Conservation (phyloP, 2,888 invertebrate genomes). For the Heliconius charithonia region DNA sequence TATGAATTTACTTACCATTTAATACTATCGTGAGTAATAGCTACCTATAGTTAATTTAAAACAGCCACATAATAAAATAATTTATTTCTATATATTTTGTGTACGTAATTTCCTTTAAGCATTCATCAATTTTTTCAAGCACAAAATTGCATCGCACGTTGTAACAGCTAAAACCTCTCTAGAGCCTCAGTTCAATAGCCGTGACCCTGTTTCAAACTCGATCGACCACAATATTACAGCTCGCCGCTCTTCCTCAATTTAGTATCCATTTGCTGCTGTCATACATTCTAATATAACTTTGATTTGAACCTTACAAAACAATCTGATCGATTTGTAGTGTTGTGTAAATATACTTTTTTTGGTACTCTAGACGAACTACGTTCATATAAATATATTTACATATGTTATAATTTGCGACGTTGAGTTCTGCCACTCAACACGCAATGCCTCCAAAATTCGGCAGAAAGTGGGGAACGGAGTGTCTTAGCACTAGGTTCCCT, state of each 20-base stretch:
- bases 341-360: constrained; percentile 21
- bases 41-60: background rate
- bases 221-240: constrained; percentile 29
- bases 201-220: constrained; percentile 33
- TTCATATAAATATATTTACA: background rate
- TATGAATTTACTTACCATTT: background rate
- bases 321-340: constrained; percentile 20
- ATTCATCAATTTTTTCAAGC: background rate
- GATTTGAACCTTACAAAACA: constrained; percentile 36
- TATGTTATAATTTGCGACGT: too few relatives aligned
- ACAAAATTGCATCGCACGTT: background rate
- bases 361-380: background rate
- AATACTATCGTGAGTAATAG: background rate
- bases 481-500: too few relatives aligned
- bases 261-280: constrained; percentile 50
- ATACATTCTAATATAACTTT: constrained; percentile 37
- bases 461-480: too few relatives aligned
- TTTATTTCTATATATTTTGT: background rate
- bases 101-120: background rate
- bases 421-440: too few relatives aligned
- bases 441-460: too few relatives aligned
- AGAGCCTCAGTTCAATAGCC: constrained; percentile 21
- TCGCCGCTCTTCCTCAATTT: constrained; percentile 53
- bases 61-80: background rate
- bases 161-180: constrained; percentile 23